phyloP scores from a whole-genome alignment of 2,888 invertebrate species.

The Neoaliturus tenellus region DNA sequence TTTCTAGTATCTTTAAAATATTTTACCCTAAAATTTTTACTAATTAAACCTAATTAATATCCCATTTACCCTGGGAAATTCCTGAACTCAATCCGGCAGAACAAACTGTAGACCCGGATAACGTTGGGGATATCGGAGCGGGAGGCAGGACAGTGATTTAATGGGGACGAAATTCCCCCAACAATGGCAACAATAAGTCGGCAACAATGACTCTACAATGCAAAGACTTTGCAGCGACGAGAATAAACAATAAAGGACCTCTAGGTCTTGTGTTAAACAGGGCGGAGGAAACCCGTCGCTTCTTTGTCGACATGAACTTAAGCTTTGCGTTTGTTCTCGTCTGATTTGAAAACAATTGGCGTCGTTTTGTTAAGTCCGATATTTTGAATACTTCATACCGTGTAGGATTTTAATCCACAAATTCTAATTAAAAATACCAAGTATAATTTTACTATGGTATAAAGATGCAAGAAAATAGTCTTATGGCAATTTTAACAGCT shows the following conservation, averaged over 20 bases:
- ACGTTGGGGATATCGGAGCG: neutral
- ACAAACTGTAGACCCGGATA: too few relatives aligned
- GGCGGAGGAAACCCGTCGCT: neutral
- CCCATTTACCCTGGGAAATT: too few relatives aligned
- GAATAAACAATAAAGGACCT: constrained; percentile 32
- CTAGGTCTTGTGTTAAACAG: constrained; percentile 3
- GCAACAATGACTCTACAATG: constrained; percentile 19
- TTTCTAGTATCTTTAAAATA: too few relatives aligned
- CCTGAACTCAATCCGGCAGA: too few relatives aligned
- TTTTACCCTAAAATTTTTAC: too few relatives aligned
- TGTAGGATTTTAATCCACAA: too few relatives aligned
- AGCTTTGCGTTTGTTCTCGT: constrained; percentile 21
- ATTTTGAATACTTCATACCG: too few relatives aligned
- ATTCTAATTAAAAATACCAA: too few relatives aligned
- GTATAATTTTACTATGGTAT: too few relatives aligned
- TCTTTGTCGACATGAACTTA: neutral
- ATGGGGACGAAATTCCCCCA: constrained; percentile 25
- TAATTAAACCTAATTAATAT: too few relatives aligned
- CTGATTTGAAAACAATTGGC: constrained; percentile 1
- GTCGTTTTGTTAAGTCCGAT: neutral
- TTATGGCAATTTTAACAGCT: too few relatives aligned
- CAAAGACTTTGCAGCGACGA: constrained; percentile 8
- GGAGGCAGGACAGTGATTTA: constrained; percentile 22
- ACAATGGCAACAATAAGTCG: constrained; percentile 33
- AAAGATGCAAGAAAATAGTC: too few relatives aligned